Percentiles rank a stretch among this genome's conserved stretches.
These are phyloP conservation scores for Pomphorhynchus laevis DNA, from an alignment of 1,140 invertebrate genomes.

Conservation along the genomic window DNA sequence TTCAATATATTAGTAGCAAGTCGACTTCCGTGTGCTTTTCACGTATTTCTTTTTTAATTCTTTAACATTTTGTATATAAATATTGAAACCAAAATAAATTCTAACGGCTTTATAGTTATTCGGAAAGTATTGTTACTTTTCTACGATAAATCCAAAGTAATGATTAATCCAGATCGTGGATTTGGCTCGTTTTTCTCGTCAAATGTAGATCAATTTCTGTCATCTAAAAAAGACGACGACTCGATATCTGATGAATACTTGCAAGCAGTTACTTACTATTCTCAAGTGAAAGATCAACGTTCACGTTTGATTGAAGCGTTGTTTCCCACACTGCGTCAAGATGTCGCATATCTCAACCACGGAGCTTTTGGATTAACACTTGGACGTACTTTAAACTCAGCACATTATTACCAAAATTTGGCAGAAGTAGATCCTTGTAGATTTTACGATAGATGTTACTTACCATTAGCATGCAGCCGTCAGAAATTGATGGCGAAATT, in stretches of 20 bases:
- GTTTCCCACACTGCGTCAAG: slow-evolving; percentile 12
- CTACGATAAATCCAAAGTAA: too few species aligned
- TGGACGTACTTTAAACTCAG: slow-evolving; percentile 14
- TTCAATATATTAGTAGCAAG: too few species aligned
- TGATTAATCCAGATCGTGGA: too few species aligned
- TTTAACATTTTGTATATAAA: too few species aligned
- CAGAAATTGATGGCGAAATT: slow-evolving; percentile 16
- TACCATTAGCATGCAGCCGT: slow-evolving; percentile 16
- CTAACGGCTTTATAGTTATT: too few species aligned
- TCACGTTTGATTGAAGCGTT: slow-evolving; percentile 13
- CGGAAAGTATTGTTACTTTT: too few species aligned
- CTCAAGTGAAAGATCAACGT: slow-evolving; percentile 12
- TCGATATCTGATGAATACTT: background rate
- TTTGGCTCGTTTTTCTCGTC: slow-evolving; percentile 18
- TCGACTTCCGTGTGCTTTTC: too few species aligned
- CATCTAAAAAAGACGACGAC: slow-evolving; percentile 12
- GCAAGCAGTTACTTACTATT: slow-evolving; percentile 11
- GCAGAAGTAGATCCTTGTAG: slow-evolving; percentile 16
- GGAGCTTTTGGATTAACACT: slow-evolving; percentile 18
- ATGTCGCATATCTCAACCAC: slow-evolving; percentile 18
- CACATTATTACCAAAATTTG: slow-evolving; percentile 17
- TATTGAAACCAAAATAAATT: too few species aligned
- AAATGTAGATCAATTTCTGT: slow-evolving; percentile 15
- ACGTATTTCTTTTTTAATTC: too few species aligned
- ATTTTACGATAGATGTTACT: slow-evolving; percentile 17